Evolutionary conservation across 92 coral and sea anemone genomes (phyloP), one percentile per base, ranked within the genome.

Genomic region (Porites lobata): DNA sequence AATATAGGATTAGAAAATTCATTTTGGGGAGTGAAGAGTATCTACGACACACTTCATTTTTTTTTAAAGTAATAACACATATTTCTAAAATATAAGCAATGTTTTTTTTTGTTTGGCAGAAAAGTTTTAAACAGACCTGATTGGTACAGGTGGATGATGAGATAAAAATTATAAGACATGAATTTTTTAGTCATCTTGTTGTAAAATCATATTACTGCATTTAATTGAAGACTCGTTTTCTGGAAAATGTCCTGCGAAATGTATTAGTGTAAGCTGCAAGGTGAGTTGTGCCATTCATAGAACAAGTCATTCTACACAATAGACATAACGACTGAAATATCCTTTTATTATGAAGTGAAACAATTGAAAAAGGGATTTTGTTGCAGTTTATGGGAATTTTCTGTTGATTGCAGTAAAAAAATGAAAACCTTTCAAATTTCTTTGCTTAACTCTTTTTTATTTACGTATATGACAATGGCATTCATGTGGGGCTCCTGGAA

Each of bases 101-200:
- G 24, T 58, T 52, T 22, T 77, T 57, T 69, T 2, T 38, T 82
- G 85, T 81, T 81, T 70, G 53, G 8, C 21, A 71, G n/a, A 29
- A 67, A 38, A 57, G 19, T 4, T 52, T 12, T 50, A 64, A 82
- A 24, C 43, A 70, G 69, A 50, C 56, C 76, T 54, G 77, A 82
- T 43, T 68, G 4, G 15, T 20, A 9, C 61, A 56, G 66, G 78
- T 82, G 86, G 43, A 57, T 82, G 66, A 82, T 57, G 50, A 38
- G 47, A 38, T 38, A 38, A 38, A 38, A 38, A 38, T 38, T 4
- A 57, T 56, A 19, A 12, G 65, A 22, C 11, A 75, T 75, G 66
- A 75, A 75, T 75, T 53, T 57, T 82, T 70, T 14, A 82, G 19
- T 72, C 47, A 32, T 38, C 19, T 26, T 82, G 0, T 69, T n/a